A percentile compares a stretch with the other conserved stretches of the same genome.
These are phyloP conservation scores for Sus cebifrons DNA, from an alignment of 2,797 vertebrate species.

Conservation along the genomic window DNA sequence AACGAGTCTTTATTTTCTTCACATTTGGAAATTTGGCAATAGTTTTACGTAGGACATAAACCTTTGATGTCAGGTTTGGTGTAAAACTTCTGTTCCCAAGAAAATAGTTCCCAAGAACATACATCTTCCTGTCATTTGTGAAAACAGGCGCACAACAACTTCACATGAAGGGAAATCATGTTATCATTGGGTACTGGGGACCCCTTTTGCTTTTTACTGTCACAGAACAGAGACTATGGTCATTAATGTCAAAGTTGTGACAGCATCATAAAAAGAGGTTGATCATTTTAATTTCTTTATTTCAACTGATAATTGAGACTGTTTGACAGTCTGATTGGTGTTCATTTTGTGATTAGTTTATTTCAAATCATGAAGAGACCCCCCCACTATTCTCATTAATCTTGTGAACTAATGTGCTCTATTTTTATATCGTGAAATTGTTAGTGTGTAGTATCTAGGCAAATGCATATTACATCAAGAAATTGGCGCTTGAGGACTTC, in stretches of 20 bases:
- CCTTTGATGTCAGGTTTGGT: neutral
- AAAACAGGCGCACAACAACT: constrained; percentile 57
- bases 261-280: neutral
- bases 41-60: constrained; percentile 19
- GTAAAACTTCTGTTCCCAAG: constrained; percentile 16
- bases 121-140: constrained; percentile 66
- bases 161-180: constrained; percentile 22
- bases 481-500: neutral
- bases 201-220: neutral
- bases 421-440: neutral
- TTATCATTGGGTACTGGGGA: neutral
- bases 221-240: neutral
- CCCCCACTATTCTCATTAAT: neutral
- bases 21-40: neutral
- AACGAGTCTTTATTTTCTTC: neutral
- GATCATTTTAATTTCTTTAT: neutral
- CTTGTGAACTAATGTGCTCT: neutral
- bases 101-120: constrained; percentile 60
- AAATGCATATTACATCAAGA: neutral
- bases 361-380: constrained; percentile 5
- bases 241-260: constrained; percentile 9
- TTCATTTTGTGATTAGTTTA: constrained; percentile 14
- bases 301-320: neutral
- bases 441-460: neutral
- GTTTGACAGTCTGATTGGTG: neutral